Conservation (phyloP, 2,797 vertebrate species). For the Catostomus latipinnis region DNA sequence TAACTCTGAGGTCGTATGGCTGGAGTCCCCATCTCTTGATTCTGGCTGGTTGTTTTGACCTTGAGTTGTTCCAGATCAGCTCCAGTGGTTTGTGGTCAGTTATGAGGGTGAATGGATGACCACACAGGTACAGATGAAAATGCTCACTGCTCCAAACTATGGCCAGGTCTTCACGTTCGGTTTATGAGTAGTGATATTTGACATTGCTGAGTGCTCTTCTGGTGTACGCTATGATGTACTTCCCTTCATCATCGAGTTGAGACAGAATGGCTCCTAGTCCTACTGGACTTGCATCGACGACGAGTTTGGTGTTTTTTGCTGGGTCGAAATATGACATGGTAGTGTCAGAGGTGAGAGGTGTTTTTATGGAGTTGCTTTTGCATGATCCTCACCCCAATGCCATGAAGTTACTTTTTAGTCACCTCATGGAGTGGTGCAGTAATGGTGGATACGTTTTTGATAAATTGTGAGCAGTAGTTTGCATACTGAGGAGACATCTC, state of each 20-base stretch:
- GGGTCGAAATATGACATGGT: slow-evolving; percentile 52
- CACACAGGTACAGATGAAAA: slow-evolving; percentile 58
- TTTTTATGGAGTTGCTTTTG: too few species aligned
- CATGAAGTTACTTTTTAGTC: too few species aligned
- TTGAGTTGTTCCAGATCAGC: slow-evolving; percentile 57
- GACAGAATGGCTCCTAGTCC: slow-evolving; percentile 45
- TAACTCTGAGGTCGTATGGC: slow-evolving; percentile 41
- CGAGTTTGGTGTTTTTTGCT: slow-evolving; percentile 39
- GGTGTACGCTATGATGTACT: slow-evolving; percentile 38
- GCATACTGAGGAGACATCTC: too few species aligned
- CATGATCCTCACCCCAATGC: too few species aligned
- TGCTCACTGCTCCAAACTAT: slow-evolving; percentile 61
- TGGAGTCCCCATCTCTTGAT: slow-evolving; percentile 57
- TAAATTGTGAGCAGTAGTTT: too few species aligned
- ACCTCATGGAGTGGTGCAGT: too few species aligned
- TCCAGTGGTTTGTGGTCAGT: slow-evolving; percentile 59
- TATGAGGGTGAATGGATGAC: slow-evolving; percentile 44
- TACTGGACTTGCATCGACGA: slow-evolving; percentile 46
- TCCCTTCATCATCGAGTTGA: slow-evolving; percentile 35
- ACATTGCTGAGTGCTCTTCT: slow-evolving; percentile 47
- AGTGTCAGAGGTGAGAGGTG: neutral
- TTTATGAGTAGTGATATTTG: slow-evolving; percentile 47
- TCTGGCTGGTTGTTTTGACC: slow-evolving; percentile 47
- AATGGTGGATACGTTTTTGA: too few species aligned
- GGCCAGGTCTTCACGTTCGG: slow-evolving; percentile 49